Conservation (phyloP, 1,140 invertebrate species). For the Drosophila asahinai region DNA sequence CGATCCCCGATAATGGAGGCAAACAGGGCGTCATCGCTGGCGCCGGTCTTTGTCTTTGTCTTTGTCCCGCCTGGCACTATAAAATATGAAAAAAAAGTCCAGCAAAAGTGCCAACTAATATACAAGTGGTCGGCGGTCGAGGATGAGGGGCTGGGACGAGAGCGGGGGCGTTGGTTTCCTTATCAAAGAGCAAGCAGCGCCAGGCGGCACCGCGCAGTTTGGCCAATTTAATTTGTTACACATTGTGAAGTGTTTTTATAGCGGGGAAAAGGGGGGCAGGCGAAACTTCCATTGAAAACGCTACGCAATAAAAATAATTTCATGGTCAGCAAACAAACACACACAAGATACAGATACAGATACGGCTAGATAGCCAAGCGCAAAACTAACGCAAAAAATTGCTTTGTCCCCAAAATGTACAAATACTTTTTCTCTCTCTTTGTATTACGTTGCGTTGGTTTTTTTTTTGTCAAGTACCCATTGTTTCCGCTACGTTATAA, state of each 20-base stretch:
- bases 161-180: conserved; percentile 6
- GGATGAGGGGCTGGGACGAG: neutral
- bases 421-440: conserved; percentile 25
- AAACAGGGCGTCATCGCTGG: conserved; percentile 59
- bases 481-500: neutral
- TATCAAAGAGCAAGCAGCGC: conserved; percentile 43
- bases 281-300: conserved; percentile 38
- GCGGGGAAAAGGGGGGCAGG: neutral
- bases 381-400: conserved; percentile 59
- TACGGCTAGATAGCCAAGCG: conserved; percentile 24
- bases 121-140: conserved; percentile 7
- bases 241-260: conserved; percentile 35
- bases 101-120: conserved; percentile 27
- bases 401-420: conserved; percentile 60
- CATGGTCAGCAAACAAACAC: conserved; percentile 65
- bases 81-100: conserved; percentile 6
- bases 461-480: conserved; percentile 5
- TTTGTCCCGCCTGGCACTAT: conserved; percentile 48
- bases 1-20: conserved; percentile 57
- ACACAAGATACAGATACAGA: neutral
- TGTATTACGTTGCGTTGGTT: conserved; percentile 6
- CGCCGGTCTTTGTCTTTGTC: conserved; percentile 54
- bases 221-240: conserved; percentile 66
- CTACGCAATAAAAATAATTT: conserved; percentile 73
- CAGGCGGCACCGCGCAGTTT: conserved; percentile 16